These are phyloP conservation scores for Gopherus evgoodei DNA, from an alignment of 2,113 vertebrate species.

Conservation along the genomic window DNA sequence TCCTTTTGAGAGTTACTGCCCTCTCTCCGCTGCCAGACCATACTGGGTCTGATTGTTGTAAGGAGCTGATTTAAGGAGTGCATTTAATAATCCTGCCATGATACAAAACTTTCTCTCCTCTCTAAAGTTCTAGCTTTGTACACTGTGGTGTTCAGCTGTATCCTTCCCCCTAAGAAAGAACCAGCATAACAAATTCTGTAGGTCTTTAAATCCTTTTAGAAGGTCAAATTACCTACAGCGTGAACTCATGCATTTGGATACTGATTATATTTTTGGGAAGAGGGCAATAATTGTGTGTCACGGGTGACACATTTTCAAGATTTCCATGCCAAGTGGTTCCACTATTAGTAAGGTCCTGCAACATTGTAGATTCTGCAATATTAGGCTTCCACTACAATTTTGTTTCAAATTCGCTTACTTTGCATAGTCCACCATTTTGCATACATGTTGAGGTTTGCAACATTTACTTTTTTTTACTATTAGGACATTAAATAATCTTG, in stretches of 20 bases:
- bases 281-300: neutral
- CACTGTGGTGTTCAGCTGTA: neutral
- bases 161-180: neutral
- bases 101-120: neutral
- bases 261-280: neutral
- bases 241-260: fast-evolving
- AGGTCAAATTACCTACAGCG: neutral
- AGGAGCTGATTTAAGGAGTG: neutral
- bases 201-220: neutral
- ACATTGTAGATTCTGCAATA: neutral
- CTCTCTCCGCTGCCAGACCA: neutral
- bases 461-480: neutral
- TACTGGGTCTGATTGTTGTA: neutral
- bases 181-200: neutral
- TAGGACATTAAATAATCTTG: neutral
- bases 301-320: neutral
- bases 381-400: neutral
- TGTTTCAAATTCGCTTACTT: neutral
- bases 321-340: neutral
- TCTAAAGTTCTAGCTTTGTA: neutral
- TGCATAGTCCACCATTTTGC: neutral
- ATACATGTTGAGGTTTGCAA: neutral
- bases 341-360: neutral
- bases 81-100: neutral
- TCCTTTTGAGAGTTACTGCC: neutral